Evolutionary conservation across 2,888 invertebrate genomes (phyloP).

Genomic region (Tenthredo mesomela): DNA sequence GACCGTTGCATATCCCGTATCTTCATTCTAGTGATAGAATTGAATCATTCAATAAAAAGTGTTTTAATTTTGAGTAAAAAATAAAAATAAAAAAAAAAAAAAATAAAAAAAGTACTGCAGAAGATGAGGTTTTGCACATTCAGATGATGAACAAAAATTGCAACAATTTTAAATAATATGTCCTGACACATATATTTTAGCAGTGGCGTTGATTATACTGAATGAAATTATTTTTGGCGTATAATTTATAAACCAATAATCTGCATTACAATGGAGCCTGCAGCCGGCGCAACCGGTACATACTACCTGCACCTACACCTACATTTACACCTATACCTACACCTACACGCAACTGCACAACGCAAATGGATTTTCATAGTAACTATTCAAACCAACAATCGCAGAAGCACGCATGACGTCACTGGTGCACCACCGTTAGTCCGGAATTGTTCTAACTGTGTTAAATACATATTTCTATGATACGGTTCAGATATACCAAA

Average conservation of each 20-base stretch:
- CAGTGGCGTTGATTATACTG: background rate
- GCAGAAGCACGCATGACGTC: background rate
- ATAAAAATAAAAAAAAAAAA: too few species aligned
- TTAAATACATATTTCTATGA: slow-evolving; percentile 36
- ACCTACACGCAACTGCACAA: background rate
- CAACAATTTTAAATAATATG: background rate
- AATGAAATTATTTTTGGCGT: slow-evolving; percentile 8
- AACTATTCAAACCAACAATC: slow-evolving; percentile 47
- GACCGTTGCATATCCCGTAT: background rate
- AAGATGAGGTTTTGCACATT: background rate
- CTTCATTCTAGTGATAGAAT: background rate
- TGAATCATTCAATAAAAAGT: background rate
- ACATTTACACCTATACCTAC: background rate
- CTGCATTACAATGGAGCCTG: slow-evolving; percentile 29
- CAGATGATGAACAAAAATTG: background rate
- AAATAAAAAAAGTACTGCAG: too few species aligned
- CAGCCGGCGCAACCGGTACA: background rate
- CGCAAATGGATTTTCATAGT: slow-evolving; percentile 38
- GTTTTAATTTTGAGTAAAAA: background rate
- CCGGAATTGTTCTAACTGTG: slow-evolving; percentile 10
- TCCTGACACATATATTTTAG: background rate
- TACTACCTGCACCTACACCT: background rate
- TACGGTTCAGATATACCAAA: background rate
- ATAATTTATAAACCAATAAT: slow-evolving; percentile 49
- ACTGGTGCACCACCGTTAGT: background rate